A percentile compares a stretch with the other conserved stretches of the same genome.
Evolutionary conservation across 2,797 vertebrate species (phyloP).

Genomic region (Clarias platycephalus): DNA sequence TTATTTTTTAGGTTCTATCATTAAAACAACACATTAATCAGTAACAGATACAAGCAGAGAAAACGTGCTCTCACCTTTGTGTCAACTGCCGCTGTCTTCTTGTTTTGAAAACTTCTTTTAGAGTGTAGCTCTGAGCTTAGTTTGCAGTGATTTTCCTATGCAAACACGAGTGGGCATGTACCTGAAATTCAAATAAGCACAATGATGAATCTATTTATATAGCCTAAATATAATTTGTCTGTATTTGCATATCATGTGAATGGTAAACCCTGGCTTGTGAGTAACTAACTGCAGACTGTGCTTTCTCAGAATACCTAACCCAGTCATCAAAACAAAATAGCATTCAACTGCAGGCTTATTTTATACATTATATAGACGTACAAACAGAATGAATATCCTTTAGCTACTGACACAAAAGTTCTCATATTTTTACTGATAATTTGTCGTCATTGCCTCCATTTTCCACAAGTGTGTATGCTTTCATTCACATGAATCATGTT

Average conservation of each 20-base stretch:
- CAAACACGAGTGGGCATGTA: constrained; percentile 65
- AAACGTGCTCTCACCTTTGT: constrained; percentile 41
- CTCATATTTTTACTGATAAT: not conserved
- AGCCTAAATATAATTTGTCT: constrained; percentile 63
- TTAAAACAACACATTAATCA: too few relatives aligned
- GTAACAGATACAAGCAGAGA: constrained; percentile 26
- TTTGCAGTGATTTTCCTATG: constrained; percentile 76
- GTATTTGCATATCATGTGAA: constrained; percentile 65
- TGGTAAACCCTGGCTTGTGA: constrained; percentile 10
- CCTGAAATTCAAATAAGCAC: constrained; percentile 67
- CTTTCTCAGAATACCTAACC: constrained; percentile 12
- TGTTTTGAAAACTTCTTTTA: constrained; percentile 43
- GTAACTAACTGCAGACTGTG: constrained; percentile 10
- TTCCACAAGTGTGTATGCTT: not conserved
- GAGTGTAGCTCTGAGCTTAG: constrained; percentile 53
- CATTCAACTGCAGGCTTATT: not conserved
- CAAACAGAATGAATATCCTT: not conserved
- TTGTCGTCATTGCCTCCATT: not conserved
- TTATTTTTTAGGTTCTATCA: not conserved
- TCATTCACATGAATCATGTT: not conserved
- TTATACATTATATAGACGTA: not conserved
- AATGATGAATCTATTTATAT: constrained; percentile 45
- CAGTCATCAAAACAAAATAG: not conserved
- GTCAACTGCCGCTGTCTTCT: constrained; percentile 64
- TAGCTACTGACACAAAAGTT: not conserved